Conservation (phyloP, 2,113 vertebrate genomes). For the Tragelaphus strepsiceros region DNA sequence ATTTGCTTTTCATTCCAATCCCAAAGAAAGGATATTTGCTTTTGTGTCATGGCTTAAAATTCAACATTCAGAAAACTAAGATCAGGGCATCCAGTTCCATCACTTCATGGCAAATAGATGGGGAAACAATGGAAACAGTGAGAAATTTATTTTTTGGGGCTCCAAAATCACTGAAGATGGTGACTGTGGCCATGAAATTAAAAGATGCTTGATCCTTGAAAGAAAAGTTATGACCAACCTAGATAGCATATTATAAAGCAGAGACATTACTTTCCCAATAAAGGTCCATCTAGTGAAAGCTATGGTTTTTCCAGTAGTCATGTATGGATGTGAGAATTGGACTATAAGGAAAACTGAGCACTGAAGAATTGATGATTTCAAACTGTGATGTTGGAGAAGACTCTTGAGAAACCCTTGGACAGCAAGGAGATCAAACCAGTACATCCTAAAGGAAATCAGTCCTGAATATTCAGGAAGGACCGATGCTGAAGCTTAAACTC, state of each 20-base stretch:
- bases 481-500: not conserved
- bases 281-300: not conserved
- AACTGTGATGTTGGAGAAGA: not conserved
- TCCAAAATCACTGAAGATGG: not conserved
- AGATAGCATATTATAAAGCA: not conserved
- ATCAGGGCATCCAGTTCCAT: not conserved
- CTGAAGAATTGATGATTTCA: not conserved
- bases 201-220: not conserved
- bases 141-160: not conserved
- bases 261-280: not conserved
- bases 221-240: not conserved
- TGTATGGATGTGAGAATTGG: not conserved
- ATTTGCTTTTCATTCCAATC: not conserved
- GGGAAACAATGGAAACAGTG: not conserved
- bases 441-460: not conserved
- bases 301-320: not conserved
- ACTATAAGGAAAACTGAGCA: not conserved
- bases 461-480: not conserved
- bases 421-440: not conserved
- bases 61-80: not conserved
- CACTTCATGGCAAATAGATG: not conserved
- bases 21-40: not conserved
- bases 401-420: not conserved
- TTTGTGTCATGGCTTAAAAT: not conserved
- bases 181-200: not conserved